Base-by-base conservation (phyloP, 1,140 invertebrate species). In the Cydia strobilella region DNA sequence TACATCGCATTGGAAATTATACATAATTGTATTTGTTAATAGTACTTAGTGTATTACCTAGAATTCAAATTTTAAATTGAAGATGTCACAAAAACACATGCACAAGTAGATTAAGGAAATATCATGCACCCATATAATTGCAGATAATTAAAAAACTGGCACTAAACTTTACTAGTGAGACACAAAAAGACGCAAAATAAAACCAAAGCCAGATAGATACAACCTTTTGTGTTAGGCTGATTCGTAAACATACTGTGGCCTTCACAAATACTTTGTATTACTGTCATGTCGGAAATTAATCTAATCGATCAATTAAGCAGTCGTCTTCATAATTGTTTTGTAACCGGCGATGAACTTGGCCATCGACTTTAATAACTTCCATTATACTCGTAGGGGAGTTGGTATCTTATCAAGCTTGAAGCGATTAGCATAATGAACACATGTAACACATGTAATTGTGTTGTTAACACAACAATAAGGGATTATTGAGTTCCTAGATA, bases 261-360 rank as follows among this genome's bases (percentile, higher is more conserved):
- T 66, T 66, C 63, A n/a, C 31, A 4, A 35, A 69, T 18, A 69
- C 31, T 69, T 35, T 35, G 27, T 69, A 2, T 25, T 27, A 23
- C 63, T 39, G 27, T 69, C 65, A 69, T 69, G 27, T 18, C 35
- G 65, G 65, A 69, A 69, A 69, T 69, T 42, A 42, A 69, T n/a
- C 7, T 69, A 69, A 69, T 69, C 65, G 65, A 39, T 18, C 31
- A 69, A 69, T 69, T 69, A 39, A 69, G 13, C 65, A 10, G 27
- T 18, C 39, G 62, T 65, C 31, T 35, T 69, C 35, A 69, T 69
- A 35, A 69, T 69, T 42, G 65, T 69, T 69, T 69, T 69, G 65
- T 35, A 69, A 69, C 63, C 63, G 12, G 23, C 35, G 31, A 39
- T 39, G 31, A 35, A 69, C 65, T 69, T 69, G 65, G 31, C n/a